Evolutionary conservation across 2,797 vertebrate species (phyloP), one percentile per base, ranked within the genome.

Genomic region (Hydrolagus colliei): DNA sequence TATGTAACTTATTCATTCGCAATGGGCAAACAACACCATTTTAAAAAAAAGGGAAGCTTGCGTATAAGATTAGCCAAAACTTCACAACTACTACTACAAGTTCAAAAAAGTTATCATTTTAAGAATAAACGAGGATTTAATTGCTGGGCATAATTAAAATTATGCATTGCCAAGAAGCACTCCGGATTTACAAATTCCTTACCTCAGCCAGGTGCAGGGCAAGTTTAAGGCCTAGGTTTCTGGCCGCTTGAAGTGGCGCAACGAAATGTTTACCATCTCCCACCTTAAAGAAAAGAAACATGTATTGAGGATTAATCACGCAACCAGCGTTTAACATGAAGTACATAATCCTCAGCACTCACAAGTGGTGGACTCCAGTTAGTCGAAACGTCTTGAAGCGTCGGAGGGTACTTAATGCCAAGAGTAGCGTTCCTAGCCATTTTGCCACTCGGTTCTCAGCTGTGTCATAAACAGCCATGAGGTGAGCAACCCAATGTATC

Each of bases 121-220:
- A 82, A 68, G 3, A 82, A 67, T 63, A 13, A 76, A 59, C 2
- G 2, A 22, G 61, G 9, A 63, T 27, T 79, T 22, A 12, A 63
- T 63, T 79, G 13, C 63, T 63, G 22, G 87, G 61, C 11, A 80
- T 1, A 86, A 59, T 22, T 75, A 18, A 86, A 87, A 86, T 0
- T 9, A 86, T 68, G 13, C 67, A 1, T 86, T 72, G 11, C 32
- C 61, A 86, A 20, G 3, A 3, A 52, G 41, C 41, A 4, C 9
- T 41, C 32, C 16, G 68, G 12, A 71, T 71, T 84, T 84, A 41
- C 0, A 84, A 68, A 68, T 5, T 68, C 18, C 85, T 89, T 95
- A 99, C 98, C 94, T 99, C 98, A 86, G 96, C 96, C 88, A 99
- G 94, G 88, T 99, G 98, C 88, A 99, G 88, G 0, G 97, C 95